Evolutionary conservation across 37 sponge, comb jelly and placozoan genomes (phyloP).

Genomic region (Aphrocallistes beatrix): DNA sequence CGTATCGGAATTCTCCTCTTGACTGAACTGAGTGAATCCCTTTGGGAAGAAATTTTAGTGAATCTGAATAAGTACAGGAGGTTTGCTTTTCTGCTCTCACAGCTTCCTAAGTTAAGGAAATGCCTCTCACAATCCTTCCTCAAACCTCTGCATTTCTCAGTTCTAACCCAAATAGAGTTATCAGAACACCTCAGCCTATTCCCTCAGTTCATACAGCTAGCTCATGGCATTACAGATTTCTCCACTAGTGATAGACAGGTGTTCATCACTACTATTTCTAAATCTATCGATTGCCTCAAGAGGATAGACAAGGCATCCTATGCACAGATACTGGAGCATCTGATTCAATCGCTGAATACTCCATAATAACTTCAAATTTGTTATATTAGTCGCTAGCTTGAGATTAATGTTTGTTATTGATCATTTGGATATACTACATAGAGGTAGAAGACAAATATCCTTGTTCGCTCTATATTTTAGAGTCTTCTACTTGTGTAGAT

Average conservation of each 20-base stretch:
- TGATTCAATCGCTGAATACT: conserved; percentile 11
- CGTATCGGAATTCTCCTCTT: neutral
- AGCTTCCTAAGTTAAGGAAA: neutral
- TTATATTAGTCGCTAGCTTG: too few species aligned
- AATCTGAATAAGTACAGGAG: neutral
- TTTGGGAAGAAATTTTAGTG: neutral
- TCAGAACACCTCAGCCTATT: neutral
- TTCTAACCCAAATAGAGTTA: neutral
- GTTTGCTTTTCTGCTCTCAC: neutral
- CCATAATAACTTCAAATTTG: too few species aligned
- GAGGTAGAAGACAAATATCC: too few species aligned
- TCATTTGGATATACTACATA: too few species aligned
- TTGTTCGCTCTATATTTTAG: too few species aligned
- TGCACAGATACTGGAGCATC: neutral
- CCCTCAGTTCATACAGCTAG: neutral
- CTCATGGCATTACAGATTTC: neutral
- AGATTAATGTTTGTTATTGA: too few species aligned
- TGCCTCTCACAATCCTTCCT: neutral
- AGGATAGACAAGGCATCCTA: neutral
- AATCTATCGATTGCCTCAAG: neutral
- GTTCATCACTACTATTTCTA: neutral
- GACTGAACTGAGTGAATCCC: neutral
- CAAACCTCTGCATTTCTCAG: neutral
- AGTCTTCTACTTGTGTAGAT: too few species aligned
- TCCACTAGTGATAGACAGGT: neutral